Base-by-base conservation (phyloP, 2,888 invertebrate genomes). In the Epirrhoe tristata region DNA sequence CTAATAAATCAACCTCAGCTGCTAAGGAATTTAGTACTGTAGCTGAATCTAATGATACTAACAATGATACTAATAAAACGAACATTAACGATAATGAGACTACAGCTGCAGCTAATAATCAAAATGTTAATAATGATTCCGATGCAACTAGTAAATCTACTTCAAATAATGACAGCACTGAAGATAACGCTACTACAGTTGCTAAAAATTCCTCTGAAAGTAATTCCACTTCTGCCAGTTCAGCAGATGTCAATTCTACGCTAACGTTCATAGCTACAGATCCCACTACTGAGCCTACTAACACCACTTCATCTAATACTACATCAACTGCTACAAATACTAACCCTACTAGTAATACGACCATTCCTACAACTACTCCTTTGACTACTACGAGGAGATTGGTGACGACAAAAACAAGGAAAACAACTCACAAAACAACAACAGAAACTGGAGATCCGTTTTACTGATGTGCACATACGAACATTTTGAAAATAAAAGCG, bases 371-470 rank as follows among this genome's bases (percentile, higher is more conserved):
- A 10, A 43, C 12, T 12, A 43, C 39, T 43, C 39, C 39, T 43
- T 43, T 12, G 12, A 17, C 50, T 59, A 57, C 52, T 14, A 24
- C 24, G 24, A 24, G 24, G 1, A 58, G 16, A 50, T 48, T 3
- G 14, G 48, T 24, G 12, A 63, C 52, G 58, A 55, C 24, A 8
- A 46, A 57, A 36, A 55, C 12, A 50, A 34, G 8, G 31, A 55
- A 43, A 14, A 66, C 51, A 14, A 66, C 51, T 60, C 48, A 14
- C 12, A 43, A 46, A 52, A 10, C 58, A 46, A n/a, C 59, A 17
- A 63, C 48, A 0, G 17, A 48, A 66, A 51, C 64, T 14, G 69
- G 69, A 14, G 32, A 69, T 57, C 69, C 69, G 55, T 69, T 69
- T 59, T 66, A 69, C 46, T 64, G 46, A 67, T 53, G 31, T 12